Evolutionary conservation across 2,797 vertebrate genomes (phyloP).

Genomic region (Chiroxiphia lanceolata): DNA sequence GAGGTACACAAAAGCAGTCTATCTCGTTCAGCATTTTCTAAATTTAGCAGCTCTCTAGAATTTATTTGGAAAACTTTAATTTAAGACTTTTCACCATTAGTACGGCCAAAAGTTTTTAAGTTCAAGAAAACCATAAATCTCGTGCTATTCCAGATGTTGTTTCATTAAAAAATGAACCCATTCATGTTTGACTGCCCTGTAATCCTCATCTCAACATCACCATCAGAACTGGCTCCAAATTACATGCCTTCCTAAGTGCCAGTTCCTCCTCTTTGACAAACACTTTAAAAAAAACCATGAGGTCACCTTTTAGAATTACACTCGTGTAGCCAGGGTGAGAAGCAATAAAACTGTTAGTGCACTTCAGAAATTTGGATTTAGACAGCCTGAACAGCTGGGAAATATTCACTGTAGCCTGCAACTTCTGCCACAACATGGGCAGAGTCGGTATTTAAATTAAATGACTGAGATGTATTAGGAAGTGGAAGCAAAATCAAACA

Average conservation of each 20-base stretch:
- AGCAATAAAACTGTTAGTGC: not conserved
- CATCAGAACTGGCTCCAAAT: not conserved
- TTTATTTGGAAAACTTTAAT: not conserved
- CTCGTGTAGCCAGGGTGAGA: not conserved
- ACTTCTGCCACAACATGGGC: not conserved
- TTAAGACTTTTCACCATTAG: not conserved
- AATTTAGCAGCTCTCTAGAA: not conserved
- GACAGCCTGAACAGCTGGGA: not conserved
- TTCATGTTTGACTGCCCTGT: not conserved
- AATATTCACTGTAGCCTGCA: not conserved
- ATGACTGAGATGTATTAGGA: not conserved
- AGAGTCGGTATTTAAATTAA: not conserved
- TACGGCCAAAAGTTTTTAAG: not conserved
- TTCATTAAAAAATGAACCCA: not conserved
- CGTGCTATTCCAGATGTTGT: not conserved
- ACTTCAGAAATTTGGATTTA: not conserved
- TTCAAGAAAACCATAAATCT: not conserved
- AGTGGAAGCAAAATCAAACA: constrained; percentile 20
- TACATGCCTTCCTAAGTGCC: not conserved
- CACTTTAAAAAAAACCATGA: not conserved
- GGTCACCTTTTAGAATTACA: not conserved
- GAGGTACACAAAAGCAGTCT: not conserved
- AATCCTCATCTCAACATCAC: not conserved
- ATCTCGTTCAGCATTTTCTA: not conserved
- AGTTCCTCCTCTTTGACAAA: not conserved